Conservation (phyloP, 2,888 invertebrate species). For the Sarcophaga subvicina region DNA sequence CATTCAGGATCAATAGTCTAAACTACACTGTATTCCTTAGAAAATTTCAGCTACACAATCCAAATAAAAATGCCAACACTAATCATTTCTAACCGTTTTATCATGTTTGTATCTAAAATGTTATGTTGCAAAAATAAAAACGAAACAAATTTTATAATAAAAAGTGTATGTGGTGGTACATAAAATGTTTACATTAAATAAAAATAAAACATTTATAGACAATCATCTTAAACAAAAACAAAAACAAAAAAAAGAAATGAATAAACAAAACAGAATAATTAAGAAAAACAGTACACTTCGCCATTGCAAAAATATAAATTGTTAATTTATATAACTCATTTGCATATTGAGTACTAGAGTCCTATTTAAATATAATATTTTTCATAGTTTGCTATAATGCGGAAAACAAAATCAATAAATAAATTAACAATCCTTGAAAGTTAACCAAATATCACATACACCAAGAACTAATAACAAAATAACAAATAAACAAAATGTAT, state of each 20-base stretch:
- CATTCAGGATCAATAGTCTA: too few species aligned
- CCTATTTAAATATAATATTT: neutral
- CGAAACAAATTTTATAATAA: neutral
- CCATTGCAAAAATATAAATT: conserved; percentile 29
- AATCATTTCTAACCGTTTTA: neutral
- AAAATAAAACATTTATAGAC: conserved; percentile 54
- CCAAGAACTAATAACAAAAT: conserved; percentile 11
- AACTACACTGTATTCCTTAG: too few species aligned
- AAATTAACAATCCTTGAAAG: conserved; percentile 45
- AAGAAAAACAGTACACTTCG: conserved; percentile 41
- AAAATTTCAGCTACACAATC: neutral
- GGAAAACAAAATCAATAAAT: conserved; percentile 10
- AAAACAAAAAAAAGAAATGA: too few species aligned
- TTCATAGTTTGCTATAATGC: neutral
- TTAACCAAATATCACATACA: conserved; percentile 62
- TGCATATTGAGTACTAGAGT: neutral
- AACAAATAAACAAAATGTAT: neutral
- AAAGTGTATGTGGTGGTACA: conserved; percentile 40
- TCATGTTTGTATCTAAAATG: too few species aligned
- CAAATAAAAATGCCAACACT: conserved; percentile 14
- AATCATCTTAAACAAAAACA: conserved; percentile 54
- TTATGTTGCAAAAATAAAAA: conserved; percentile 9
- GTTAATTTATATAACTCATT: conserved; percentile 5
- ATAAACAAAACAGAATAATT: too few species aligned
- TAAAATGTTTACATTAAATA: neutral